Conservation (phyloP, 2,888 invertebrate genomes). For the Nomada goodeniana region DNA sequence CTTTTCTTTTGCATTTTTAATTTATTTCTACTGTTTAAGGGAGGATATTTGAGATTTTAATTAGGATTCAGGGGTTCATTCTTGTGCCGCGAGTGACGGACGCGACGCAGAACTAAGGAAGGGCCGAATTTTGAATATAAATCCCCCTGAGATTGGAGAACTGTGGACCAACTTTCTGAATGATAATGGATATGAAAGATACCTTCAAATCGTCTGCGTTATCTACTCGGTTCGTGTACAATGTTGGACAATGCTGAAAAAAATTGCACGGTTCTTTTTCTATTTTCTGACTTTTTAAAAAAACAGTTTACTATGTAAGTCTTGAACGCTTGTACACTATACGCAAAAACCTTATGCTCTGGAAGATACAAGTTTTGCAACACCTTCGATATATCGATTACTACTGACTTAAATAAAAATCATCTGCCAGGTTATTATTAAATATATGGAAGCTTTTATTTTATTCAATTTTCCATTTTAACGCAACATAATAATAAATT, state of each 20-base stretch:
- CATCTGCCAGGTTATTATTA: too few species aligned
- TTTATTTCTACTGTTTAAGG: not conserved
- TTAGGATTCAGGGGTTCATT: constrained; percentile 1
- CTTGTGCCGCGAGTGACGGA: not conserved
- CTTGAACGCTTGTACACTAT: too few species aligned
- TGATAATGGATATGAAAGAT: not conserved
- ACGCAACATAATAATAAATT: too few species aligned
- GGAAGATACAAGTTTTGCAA: too few species aligned
- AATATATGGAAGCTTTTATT: too few species aligned
- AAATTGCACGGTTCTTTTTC: not conserved
- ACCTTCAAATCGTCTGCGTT: not conserved
- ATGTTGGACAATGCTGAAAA: not conserved
- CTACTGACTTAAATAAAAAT: too few species aligned
- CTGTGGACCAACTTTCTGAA: not conserved
- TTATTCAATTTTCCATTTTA: too few species aligned
- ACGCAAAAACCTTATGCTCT: too few species aligned
- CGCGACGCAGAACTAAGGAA: not conserved
- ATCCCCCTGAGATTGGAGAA: not conserved
- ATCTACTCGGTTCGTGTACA: too few species aligned
- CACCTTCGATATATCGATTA: too few species aligned
- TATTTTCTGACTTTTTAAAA: not conserved
- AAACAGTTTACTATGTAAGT: not conserved
- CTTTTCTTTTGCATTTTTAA: constrained; percentile 5
- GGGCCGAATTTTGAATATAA: not conserved
- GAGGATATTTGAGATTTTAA: not conserved